Base-by-base conservation (phyloP, 2,888 invertebrate species). In the Rotaria sp. region DNA sequence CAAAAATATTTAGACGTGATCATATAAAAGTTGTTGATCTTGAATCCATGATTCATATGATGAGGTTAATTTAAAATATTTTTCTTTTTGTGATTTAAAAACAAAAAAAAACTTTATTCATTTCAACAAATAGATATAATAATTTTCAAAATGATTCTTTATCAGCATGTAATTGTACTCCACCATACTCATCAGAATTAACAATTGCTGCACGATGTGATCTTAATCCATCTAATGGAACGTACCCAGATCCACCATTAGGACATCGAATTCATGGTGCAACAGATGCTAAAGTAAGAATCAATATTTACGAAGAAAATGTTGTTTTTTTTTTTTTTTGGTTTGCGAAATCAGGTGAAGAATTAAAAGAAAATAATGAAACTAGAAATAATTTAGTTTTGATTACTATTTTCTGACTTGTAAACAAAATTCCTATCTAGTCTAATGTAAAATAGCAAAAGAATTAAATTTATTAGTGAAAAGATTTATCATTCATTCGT, bases 171-270 rank as follows among this genome's bases (percentile, higher is more conserved):
- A 92, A 92, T 87, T 94, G 94, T 90, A 89, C 89, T 10, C 94
- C 94, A 11, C 94, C 94, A 0, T 94, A 94, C 92, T 94, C 93
- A 90, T 94, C 93, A 26, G 94, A 94, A 91, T 94, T 94, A 91
- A 94, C 94, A 80, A 93, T 94, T 88, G 93, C 94, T 11, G 93
- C 94, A 4, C 90, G 94, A 84, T 93, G 93, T 90, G 94, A 94
- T 90, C 92, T 94, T 88, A 94, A 94, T 91, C 94, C 93, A 0
- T 92, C 92, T 10, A 93, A 94, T 88, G 94, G 94, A n/a, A 93
- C 93, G 38, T 94, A 80, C 45, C 80, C 80, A 26, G 41, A 80
- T 45, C 3, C 15, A 13, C 26, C n/a, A 26, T n/a, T 80, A 41
- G 80, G 80, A n/a, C 80, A 45, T 80, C 41, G 80, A 15, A 7